Evolutionary conservation across 2,113 vertebrate species (phyloP).

Genomic region (Rhea pennata): DNA sequence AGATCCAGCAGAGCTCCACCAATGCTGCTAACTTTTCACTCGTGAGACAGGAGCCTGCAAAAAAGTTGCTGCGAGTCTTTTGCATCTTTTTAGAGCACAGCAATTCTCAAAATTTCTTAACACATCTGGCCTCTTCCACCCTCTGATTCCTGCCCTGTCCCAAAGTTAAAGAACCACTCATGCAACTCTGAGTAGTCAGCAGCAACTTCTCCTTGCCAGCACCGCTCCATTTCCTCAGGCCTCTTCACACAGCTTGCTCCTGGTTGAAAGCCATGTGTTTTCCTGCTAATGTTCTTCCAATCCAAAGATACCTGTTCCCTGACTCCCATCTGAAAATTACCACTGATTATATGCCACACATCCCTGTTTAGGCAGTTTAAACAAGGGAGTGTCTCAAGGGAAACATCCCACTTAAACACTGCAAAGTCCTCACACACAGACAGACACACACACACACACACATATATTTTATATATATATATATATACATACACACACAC

Average conservation of each 20-base stretch:
- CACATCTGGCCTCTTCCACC: not conserved
- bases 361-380: not conserved
- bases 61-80: not conserved
- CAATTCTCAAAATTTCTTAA: not conserved
- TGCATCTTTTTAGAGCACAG: not conserved
- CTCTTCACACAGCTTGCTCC: not conserved
- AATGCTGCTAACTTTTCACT: not conserved
- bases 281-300: not conserved
- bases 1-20: not conserved
- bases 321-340: not conserved
- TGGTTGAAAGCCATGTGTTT: not conserved
- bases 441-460: too few species aligned
- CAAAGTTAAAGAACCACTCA: not conserved
- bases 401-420: not conserved
- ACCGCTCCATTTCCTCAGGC: not conserved
- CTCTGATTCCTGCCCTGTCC: not conserved
- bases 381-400: not conserved
- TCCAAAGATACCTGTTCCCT: not conserved
- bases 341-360: not conserved
- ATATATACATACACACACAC: too few species aligned
- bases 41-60: rapidly evolving
- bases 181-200: not conserved
- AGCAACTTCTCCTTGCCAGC: not conserved
- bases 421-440: not conserved
- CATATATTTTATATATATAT: too few species aligned